phyloP scores from a whole-genome alignment of 37 sponge, comb jelly and placozoan species.

The Spongia lamella region DNA sequence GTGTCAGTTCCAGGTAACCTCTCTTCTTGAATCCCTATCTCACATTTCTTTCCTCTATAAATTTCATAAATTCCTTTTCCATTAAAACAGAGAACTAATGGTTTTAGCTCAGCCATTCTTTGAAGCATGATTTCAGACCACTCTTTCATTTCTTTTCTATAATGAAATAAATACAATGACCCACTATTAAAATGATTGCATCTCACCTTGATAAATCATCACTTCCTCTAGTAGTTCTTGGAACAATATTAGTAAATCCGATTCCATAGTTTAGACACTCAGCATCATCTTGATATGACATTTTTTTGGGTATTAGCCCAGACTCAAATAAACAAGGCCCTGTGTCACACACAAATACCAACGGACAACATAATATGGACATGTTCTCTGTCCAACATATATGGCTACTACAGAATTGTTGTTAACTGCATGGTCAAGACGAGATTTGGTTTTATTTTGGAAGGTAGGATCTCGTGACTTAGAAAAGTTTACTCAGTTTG shows the following conservation, averaged over 20 bases:
- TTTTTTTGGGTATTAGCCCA: slow-evolving; percentile 68
- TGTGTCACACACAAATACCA: neutral
- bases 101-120: slow-evolving; percentile 78
- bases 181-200: neutral
- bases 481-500: no score
- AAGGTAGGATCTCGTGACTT: no score
- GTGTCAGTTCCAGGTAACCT: slow-evolving; percentile 75
- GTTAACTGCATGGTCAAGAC: no score
- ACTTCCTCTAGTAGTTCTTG: slow-evolving; percentile 75
- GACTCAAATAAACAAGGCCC: slow-evolving; percentile 91
- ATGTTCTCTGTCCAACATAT: no score
- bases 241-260: slow-evolving; percentile 93
- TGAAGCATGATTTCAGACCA: slow-evolving; percentile 77
- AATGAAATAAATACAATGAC: neutral
- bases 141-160: slow-evolving; percentile 81
- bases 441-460: no score
- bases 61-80: slow-evolving; percentile 93
- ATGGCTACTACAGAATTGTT: no score
- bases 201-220: slow-evolving; percentile 77
- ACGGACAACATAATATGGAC: no score
- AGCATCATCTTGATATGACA: slow-evolving; percentile 80
- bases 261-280: slow-evolving; percentile 76
- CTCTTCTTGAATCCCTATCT: slow-evolving; percentile 63
- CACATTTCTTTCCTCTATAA: slow-evolving; percentile 76
- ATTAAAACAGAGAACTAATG: slow-evolving; percentile 87